A percentile compares a stretch with the other conserved stretches of the same genome.
phyloP scores from a whole-genome alignment of 92 coral and sea anemone genomes.

The Bergia sp. region DNA sequence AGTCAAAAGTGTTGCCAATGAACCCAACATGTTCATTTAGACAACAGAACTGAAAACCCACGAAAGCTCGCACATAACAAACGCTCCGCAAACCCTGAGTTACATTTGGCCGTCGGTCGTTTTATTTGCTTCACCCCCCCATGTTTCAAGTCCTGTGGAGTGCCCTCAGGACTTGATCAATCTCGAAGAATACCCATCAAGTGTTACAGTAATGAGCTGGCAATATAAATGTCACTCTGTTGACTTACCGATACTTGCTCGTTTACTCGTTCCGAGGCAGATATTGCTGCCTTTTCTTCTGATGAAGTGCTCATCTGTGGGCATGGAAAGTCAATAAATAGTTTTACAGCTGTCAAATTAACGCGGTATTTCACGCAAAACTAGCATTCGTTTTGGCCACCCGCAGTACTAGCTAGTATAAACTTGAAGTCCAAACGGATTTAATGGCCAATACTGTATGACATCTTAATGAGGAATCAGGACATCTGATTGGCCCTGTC shows the following conservation, averaged over 20 bases:
- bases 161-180: slow-evolving; percentile 33
- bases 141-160: background rate
- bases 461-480: slow-evolving; percentile 67
- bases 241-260: slow-evolving; percentile 87
- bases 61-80: background rate
- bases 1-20: slow-evolving; percentile 40
- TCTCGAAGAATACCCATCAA: slow-evolving; percentile 31
- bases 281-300: slow-evolving; percentile 83
- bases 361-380: slow-evolving; percentile 45
- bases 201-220: slow-evolving; percentile 57
- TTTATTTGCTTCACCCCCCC: background rate
- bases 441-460: slow-evolving; percentile 59
- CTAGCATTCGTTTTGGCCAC: slow-evolving; percentile 53
- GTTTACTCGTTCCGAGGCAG: slow-evolving; percentile 76
- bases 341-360: slow-evolving; percentile 20
- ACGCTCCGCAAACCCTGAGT: background rate
- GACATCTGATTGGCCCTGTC: slow-evolving; percentile 64
- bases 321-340: slow-evolving; percentile 31
- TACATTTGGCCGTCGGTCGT: background rate
- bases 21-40: slow-evolving; percentile 15
- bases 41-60: background rate
- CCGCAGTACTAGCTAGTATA: slow-evolving; percentile 55
- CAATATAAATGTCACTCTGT: slow-evolving; percentile 19
- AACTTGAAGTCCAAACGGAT: slow-evolving; percentile 50
- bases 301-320: slow-evolving; percentile 88